Base-by-base conservation (phyloP, 2,888 invertebrate genomes). In the Leucozona laternaria region DNA sequence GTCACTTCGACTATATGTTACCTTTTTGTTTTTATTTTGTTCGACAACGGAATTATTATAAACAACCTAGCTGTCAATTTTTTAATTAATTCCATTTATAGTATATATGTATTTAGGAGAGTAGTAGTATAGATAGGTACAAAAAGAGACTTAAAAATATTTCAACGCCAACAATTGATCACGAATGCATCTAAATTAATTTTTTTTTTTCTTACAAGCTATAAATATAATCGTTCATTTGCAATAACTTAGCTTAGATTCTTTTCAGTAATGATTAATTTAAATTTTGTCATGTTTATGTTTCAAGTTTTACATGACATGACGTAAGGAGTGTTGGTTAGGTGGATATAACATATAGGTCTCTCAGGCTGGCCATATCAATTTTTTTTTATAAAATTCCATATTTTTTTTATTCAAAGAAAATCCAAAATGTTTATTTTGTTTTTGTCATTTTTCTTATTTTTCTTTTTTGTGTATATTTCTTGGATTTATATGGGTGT, bases 121-220 rank as follows among this genome's bases (percentile, higher is more conserved):
- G 20, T 22, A 22, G 11, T 48, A 20, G 0, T 5, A 7, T 2
- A 7, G 6, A 15, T 4, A 15, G 4, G 15, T 5, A 25, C 0
- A 28, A n/a, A 28, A 1, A 53, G 7, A 15, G 15, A 53, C 8
- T 28, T 28, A 53, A 53, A 53, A 53, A 28, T 53, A 53, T 53
- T 53, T 53, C 25, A 53, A 53, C 53, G 53, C 53, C n/a, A 53
- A 53, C 53, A n/a, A 53, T 53, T 53, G 53, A 53, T 53, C 53
- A 53, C 53, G 53, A 53, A 53, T 53, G 53, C 28, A 53, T 53
- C n/a, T 53, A n/a, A 53, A 53, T 53, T 28, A 53, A 28, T 53
- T 53, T 53, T 28, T 53, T 0, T 25, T 25, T 25, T 25, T 25
- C 13, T 25, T 28, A 4, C 53, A n/a, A 53, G 28, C 25, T 53